Evolutionary conservation across 2,888 invertebrate genomes (phyloP).

Genomic region (Eristalis tenax): DNA sequence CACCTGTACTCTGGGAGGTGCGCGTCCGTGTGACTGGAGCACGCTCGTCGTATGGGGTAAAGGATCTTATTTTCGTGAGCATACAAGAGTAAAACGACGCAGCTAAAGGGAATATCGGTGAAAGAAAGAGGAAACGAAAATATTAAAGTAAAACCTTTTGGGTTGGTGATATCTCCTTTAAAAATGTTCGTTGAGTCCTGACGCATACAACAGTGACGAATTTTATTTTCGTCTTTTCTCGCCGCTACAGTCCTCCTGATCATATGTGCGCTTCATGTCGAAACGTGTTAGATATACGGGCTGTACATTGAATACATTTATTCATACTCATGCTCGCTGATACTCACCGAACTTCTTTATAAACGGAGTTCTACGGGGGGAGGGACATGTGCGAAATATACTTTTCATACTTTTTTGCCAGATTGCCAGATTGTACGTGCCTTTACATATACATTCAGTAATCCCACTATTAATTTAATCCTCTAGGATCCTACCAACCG

Average conservation of each 20-base stretch:
- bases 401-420: too few species aligned
- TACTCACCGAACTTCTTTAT: too few species aligned
- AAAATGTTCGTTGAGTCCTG: neutral
- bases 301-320: too few species aligned
- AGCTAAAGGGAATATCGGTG: conserved; percentile 1
- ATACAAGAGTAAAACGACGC: conserved; percentile 13
- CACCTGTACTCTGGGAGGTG: conserved; percentile 22
- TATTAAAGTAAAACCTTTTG: neutral
- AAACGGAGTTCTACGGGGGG: too few species aligned
- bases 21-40: neutral
- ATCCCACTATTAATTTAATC: too few species aligned
- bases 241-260: neutral
- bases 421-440: too few species aligned
- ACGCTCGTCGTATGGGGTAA: neutral
- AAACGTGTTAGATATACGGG: too few species aligned
- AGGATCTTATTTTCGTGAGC: conserved; percentile 24
- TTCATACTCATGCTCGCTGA: too few species aligned
- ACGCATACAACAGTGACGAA: neutral
- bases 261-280: too few species aligned
- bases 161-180: neutral
- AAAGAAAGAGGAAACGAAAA: neutral
- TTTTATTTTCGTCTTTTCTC: neutral
- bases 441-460: too few species aligned
- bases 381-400: too few species aligned
- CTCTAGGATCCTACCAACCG: too few species aligned